phyloP scores from a whole-genome alignment of 2,113 vertebrate species.

The Sciurus niger region DNA sequence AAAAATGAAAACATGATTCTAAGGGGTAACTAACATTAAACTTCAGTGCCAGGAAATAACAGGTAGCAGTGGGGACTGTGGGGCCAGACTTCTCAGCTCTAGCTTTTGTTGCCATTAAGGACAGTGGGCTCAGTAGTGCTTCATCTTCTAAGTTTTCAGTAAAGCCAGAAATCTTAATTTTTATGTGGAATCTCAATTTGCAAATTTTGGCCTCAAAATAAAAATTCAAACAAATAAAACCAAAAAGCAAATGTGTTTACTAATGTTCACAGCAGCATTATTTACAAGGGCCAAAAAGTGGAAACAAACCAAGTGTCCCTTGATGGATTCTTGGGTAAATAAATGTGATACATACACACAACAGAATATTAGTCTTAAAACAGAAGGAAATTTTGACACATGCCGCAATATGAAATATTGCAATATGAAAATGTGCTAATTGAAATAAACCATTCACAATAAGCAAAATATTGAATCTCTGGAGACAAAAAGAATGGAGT shows the following conservation, averaged over 20 bases:
- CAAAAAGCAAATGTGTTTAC: not conserved
- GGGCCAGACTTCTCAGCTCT: not conserved
- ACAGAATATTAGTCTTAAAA: too few species aligned
- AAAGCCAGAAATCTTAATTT: not conserved
- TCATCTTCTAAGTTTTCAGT: not conserved
- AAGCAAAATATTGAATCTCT: not conserved
- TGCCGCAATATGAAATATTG: too few species aligned
- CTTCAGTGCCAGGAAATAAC: not conserved
- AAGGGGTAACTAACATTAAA: not conserved
- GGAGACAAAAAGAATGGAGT: not conserved
- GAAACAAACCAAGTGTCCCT: too few species aligned
- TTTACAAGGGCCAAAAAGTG: too few species aligned
- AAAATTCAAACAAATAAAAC: not conserved
- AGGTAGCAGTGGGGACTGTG: not conserved
- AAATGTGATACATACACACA: too few species aligned
- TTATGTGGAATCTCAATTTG: not conserved
- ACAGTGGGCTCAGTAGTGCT: not conserved
- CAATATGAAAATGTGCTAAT: too few species aligned
- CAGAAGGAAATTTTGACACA: too few species aligned
- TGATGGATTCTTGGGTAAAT: too few species aligned
- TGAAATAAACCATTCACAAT: not conserved
- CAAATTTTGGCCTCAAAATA: conserved; percentile 1
- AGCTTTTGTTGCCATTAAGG: not conserved
- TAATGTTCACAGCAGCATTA: not conserved
- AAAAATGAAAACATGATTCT: not conserved